Evolutionary conservation across 2,113 vertebrate genomes (phyloP).

Genomic region (Ophthalmolycus amberensis): DNA sequence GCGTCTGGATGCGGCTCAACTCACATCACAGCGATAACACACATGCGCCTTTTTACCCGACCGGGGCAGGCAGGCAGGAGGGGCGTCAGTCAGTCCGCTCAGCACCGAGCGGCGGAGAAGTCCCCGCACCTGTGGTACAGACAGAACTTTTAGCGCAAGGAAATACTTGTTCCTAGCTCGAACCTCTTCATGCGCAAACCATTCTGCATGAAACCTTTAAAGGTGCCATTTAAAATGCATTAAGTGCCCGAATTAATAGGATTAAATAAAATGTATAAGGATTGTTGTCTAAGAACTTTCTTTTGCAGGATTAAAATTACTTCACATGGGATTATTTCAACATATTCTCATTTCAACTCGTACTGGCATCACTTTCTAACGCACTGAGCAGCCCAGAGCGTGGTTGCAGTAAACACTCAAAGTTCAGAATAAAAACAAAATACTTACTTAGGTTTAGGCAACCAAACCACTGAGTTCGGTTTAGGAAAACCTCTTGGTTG

Average conservation of each 20-base stretch:
- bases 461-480: background rate
- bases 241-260: background rate
- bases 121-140: slow-evolving; percentile 1
- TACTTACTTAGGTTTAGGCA: background rate
- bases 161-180: background rate
- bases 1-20: slow-evolving; percentile 77
- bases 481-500: too few species aligned
- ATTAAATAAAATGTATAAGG: background rate
- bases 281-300: background rate
- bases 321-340: background rate
- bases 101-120: slow-evolving; percentile 22
- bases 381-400: too few species aligned
- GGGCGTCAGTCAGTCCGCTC: slow-evolving; percentile 23
- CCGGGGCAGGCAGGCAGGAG: slow-evolving; percentile 27
- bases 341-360: background rate
- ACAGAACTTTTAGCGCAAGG: background rate
- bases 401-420: too few species aligned
- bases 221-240: slow-evolving; percentile 17
- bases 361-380: too few species aligned
- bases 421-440: too few species aligned
- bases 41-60: slow-evolving; percentile 62
- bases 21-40: slow-evolving; percentile 63
- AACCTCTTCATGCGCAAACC: background rate
- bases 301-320: slow-evolving; percentile 16
- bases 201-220: background rate